Percentiles rank a stretch among this genome's conserved stretches.
Conservation (phyloP, 1,140 invertebrate species). For the Drosophila melanica region DNA sequence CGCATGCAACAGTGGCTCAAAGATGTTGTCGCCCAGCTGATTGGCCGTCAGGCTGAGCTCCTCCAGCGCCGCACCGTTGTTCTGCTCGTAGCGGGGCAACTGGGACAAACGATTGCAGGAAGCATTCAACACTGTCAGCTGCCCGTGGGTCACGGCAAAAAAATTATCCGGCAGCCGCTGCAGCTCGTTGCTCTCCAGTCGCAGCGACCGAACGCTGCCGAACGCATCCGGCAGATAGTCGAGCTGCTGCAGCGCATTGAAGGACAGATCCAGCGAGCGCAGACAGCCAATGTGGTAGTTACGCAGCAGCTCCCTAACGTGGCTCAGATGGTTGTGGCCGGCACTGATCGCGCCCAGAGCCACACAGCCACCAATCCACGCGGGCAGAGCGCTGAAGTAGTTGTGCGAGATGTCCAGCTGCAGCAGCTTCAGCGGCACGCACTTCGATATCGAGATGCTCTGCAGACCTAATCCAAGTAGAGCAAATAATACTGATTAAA, state of each 20-base stretch:
- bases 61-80: constrained; percentile 87
- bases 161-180: constrained; percentile 90
- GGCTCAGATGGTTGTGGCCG: constrained; percentile 89
- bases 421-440: constrained; percentile 87
- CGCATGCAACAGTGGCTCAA: constrained; percentile 88
- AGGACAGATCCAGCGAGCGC: constrained; percentile 89
- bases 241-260: constrained; percentile 90
- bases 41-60: constrained; percentile 91
- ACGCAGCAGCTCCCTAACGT: constrained; percentile 89
- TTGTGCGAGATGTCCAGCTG: constrained; percentile 92
- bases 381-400: constrained; percentile 89
- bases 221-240: constrained; percentile 88
- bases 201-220: constrained; percentile 88
- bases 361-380: constrained; percentile 91
- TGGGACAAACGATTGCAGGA: constrained; percentile 90
- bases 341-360: constrained; percentile 89
- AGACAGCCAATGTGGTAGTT: constrained; percentile 89
- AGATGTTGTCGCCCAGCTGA: constrained; percentile 89
- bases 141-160: constrained; percentile 88
- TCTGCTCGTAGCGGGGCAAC: constrained; percentile 86
- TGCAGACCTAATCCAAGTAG: constrained; percentile 54
- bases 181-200: constrained; percentile 91
- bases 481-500: neutral
- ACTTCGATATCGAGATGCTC: constrained; percentile 59
- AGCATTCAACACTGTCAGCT: constrained; percentile 89